A percentile compares a stretch with the other conserved stretches of the same genome.
phyloP scores from a whole-genome alignment of 2,113 vertebrate genomes.

The Chaetodon trifascialis region DNA sequence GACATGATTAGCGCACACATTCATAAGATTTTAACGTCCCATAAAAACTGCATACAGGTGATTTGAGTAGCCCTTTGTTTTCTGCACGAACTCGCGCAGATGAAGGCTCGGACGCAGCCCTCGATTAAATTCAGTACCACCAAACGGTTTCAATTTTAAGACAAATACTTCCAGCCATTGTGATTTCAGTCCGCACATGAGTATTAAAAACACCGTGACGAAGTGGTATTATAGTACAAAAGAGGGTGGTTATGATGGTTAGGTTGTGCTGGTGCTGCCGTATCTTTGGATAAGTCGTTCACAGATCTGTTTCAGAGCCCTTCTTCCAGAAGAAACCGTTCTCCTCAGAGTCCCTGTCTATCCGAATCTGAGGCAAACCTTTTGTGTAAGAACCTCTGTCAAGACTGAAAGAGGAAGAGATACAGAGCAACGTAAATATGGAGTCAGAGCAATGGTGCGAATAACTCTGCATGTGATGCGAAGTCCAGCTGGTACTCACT shows the following conservation, averaged over 20 bases:
- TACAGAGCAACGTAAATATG: not conserved
- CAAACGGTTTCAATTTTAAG: slow-evolving; percentile 26
- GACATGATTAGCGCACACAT: slow-evolving; percentile 22
- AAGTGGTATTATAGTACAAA: slow-evolving; percentile 28
- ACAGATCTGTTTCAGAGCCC: slow-evolving; percentile 90
- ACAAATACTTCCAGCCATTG: slow-evolving; percentile 44
- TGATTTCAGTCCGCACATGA: slow-evolving; percentile 38
- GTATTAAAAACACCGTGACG: slow-evolving; percentile 30
- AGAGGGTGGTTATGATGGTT: slow-evolving; percentile 30
- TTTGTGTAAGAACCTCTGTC: slow-evolving; percentile 85
- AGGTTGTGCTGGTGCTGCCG: slow-evolving; percentile 4
- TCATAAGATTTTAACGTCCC: slow-evolving; percentile 16
- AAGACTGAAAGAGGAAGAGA: slow-evolving; percentile 81
- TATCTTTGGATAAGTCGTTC: slow-evolving; percentile 62
- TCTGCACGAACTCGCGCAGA: slow-evolving; percentile 1
- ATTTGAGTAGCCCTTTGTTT: slow-evolving; percentile 31
- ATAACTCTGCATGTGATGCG: not conserved
- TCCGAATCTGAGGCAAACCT: slow-evolving; percentile 90
- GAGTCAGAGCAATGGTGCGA: not conserved
- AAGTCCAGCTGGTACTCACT: slow-evolving; percentile 58
- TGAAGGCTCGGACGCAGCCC: not conserved
- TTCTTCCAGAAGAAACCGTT: slow-evolving; percentile 86
- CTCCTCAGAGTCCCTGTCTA: slow-evolving; percentile 87
- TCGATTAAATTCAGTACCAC: slow-evolving; percentile 49
- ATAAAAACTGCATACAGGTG: slow-evolving; percentile 35